phyloP scores from a whole-genome alignment of 1,140 invertebrate species.

The Phthorimaea operculella region DNA sequence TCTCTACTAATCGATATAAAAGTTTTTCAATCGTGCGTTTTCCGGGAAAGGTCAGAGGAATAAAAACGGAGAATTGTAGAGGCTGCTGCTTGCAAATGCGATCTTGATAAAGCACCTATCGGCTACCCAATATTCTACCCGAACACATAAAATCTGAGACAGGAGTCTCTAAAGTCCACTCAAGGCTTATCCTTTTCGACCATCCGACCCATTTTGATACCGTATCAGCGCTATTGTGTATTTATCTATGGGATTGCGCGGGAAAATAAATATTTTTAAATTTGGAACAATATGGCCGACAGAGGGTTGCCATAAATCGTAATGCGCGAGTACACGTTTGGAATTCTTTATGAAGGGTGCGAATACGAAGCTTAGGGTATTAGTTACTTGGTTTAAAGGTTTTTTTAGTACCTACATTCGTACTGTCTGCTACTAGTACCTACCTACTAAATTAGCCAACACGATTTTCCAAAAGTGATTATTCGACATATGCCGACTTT shows the following conservation, averaged over 20 bases:
- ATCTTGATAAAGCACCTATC: slow-evolving; percentile 8
- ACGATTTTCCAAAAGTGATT: no score
- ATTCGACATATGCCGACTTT: no score
- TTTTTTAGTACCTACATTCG: no score
- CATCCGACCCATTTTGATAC: slow-evolving; percentile 31
- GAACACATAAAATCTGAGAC: slow-evolving; percentile 39
- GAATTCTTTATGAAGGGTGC: slow-evolving; percentile 55
- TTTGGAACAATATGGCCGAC: slow-evolving; percentile 62
- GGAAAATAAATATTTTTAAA: slow-evolving; percentile 63
- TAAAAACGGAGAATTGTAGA: neutral
- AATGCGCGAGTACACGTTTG: slow-evolving; percentile 48
- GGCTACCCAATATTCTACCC: slow-evolving; percentile 11
- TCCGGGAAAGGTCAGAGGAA: neutral
- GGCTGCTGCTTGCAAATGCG: slow-evolving; percentile 6
- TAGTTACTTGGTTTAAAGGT: no score
- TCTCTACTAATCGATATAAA: no score
- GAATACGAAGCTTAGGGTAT: slow-evolving; percentile 27
- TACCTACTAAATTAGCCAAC: no score
- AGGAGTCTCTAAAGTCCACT: slow-evolving; percentile 42
- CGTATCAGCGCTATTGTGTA: slow-evolving; percentile 16
- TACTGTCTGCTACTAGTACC: no score
- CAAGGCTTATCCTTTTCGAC: no score
- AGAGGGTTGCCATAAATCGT: slow-evolving; percentile 60
- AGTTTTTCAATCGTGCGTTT: no score
- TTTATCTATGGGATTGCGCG: slow-evolving; percentile 34